A percentile compares a stretch with the other conserved stretches of the same genome.
Evolutionary conservation across 2,888 invertebrate species (phyloP).

Genomic region (Harmothoe impar): DNA sequence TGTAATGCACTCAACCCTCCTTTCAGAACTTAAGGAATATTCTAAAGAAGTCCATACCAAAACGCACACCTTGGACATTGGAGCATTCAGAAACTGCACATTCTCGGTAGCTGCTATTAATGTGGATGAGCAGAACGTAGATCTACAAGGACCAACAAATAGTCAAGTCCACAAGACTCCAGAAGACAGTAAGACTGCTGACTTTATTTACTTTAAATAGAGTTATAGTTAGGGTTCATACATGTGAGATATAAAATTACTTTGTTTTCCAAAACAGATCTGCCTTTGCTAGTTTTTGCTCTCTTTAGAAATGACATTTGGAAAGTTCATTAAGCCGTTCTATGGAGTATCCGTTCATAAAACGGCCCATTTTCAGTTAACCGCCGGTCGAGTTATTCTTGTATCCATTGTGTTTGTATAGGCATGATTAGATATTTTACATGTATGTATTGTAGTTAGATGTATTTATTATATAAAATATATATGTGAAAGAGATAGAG

Average conservation of each 20-base stretch:
- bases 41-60: not conserved
- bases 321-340: too few species aligned
- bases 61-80: not conserved
- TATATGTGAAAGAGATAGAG: too few species aligned
- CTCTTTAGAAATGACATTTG: too few species aligned
- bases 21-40: not conserved
- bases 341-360: too few species aligned
- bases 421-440: too few species aligned
- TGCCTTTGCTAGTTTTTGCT: not conserved
- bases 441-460: too few species aligned
- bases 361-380: too few species aligned
- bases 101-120: constrained; percentile 1
- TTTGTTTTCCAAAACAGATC: not conserved
- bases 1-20: too few species aligned
- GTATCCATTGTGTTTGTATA: too few species aligned
- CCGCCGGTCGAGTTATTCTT: too few species aligned
- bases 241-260: not conserved
- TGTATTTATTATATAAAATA: too few species aligned
- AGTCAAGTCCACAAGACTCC: not conserved
- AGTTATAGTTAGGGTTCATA: not conserved
- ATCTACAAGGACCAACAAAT: not conserved
- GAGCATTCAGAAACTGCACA: not conserved
- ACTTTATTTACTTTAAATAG: too few species aligned
- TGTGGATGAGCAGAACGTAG: not conserved
- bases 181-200: not conserved